Conservation (phyloP, 2,113 vertebrate species). For the Nansenia antarctica region DNA sequence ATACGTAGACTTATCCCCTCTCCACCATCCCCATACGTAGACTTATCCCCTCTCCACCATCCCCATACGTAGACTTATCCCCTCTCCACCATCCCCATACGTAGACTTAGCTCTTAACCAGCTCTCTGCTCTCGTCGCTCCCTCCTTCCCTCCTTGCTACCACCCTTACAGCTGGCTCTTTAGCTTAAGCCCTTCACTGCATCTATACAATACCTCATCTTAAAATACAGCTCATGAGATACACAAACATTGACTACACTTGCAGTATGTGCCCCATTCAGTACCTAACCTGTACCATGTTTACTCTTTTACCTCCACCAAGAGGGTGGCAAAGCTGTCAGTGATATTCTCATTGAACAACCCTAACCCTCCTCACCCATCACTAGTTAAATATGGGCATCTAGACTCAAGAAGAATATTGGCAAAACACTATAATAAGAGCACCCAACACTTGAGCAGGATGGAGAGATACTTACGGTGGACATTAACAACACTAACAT, state of each 20-base stretch:
- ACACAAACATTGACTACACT: too few species aligned
- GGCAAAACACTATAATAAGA: constrained; percentile 48
- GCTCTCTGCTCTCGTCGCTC: constrained; percentile 33
- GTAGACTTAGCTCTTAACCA: constrained; percentile 52
- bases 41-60: constrained; percentile 15
- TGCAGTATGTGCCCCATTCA: too few species aligned
- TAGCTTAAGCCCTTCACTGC: too few species aligned
- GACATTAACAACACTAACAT: constrained; percentile 43
- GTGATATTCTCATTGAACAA: too few species aligned
- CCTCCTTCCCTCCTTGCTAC: constrained; percentile 39
- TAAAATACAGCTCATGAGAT: too few species aligned
- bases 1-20: constrained; percentile 31
- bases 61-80: not conserved
- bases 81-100: not conserved
- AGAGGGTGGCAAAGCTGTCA: too few species aligned
- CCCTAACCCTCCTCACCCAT: constrained; percentile 26
- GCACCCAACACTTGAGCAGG: constrained; percentile 19
- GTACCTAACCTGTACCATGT: too few species aligned
- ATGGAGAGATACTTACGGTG: too few species aligned
- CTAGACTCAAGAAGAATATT: constrained; percentile 43
- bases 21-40: not conserved
- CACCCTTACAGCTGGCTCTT: not conserved
- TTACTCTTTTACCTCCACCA: too few species aligned
- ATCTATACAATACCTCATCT: too few species aligned
- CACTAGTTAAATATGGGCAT: constrained; percentile 16